Percentiles rank a stretch among this genome's conserved stretches.
Evolutionary conservation across 2,888 invertebrate genomes (phyloP).

Genomic region (Ichneumoninae sp.): DNA sequence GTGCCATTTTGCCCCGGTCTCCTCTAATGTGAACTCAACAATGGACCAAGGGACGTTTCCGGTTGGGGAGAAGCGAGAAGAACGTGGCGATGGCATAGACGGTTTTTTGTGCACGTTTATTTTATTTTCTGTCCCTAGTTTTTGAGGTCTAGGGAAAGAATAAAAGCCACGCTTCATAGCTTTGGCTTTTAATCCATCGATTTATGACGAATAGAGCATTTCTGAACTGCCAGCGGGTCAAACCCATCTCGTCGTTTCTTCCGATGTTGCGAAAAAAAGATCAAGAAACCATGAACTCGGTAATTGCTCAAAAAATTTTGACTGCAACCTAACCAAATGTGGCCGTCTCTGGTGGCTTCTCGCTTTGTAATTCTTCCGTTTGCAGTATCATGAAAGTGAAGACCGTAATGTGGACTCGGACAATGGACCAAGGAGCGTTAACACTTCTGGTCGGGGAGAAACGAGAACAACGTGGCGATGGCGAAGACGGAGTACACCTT

Average conservation of each 20-base stretch:
- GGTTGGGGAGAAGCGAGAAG: background rate
- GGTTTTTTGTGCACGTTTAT: background rate
- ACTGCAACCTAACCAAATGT: background rate
- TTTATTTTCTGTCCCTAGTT: conserved; percentile 28
- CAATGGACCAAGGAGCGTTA: conserved; percentile 9
- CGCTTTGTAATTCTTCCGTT: background rate
- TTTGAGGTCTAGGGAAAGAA: background rate
- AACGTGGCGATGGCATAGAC: background rate
- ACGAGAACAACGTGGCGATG: background rate
- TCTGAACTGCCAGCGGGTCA: too few relatives aligned
- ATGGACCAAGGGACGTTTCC: conserved; percentile 31
- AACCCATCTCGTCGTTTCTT: too few relatives aligned
- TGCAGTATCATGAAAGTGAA: background rate
- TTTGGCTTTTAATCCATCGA: too few relatives aligned
- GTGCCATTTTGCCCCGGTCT: too few relatives aligned
- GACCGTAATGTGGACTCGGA: background rate
- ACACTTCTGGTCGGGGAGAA: conserved; percentile 40
- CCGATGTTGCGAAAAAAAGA: too few relatives aligned
- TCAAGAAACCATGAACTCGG: background rate
- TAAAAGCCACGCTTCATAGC: too few relatives aligned
- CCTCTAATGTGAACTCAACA: too few relatives aligned
- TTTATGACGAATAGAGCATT: too few relatives aligned
- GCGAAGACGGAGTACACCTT: conserved; percentile 70
- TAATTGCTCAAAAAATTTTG: background rate
- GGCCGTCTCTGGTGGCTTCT: background rate